Conservation (phyloP, 2,113 vertebrate genomes). For the Pardalotus punctatus region DNA sequence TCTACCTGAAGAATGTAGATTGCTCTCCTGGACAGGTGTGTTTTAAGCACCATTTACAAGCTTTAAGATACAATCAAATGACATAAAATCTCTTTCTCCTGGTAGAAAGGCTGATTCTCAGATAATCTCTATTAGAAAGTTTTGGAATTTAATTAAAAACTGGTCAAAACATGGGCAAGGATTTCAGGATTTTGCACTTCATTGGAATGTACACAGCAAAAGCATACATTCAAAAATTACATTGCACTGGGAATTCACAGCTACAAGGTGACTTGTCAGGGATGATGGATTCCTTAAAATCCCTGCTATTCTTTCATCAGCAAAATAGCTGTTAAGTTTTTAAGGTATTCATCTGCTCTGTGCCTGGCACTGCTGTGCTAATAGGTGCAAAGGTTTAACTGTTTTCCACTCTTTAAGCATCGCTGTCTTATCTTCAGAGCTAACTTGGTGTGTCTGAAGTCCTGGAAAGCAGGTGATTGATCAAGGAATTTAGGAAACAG, state of each 20-base stretch:
- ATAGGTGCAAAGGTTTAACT: slow-evolving; percentile 63
- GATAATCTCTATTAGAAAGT: not conserved
- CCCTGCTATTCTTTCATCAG: slow-evolving; percentile 44
- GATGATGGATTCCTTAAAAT: slow-evolving; percentile 60
- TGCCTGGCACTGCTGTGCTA: slow-evolving; percentile 7
- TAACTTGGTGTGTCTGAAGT: slow-evolving; percentile 58
- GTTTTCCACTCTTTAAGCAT: slow-evolving; percentile 61
- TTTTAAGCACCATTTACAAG: not conserved
- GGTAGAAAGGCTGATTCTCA: not conserved
- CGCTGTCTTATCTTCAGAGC: slow-evolving; percentile 63
- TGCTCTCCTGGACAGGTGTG: not conserved
- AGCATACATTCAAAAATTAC: not conserved
- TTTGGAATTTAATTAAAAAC: not conserved
- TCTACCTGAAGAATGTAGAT: fast-evolving
- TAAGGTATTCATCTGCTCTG: slow-evolving; percentile 27
- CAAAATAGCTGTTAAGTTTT: slow-evolving; percentile 55
- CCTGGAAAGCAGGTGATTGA: slow-evolving; percentile 63
- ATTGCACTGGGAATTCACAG: slow-evolving; percentile 25
- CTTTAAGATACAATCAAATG: not conserved
- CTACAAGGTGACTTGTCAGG: slow-evolving; percentile 53
- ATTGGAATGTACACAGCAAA: not conserved
- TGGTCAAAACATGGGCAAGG: not conserved
- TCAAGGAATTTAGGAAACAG: slow-evolving; percentile 70
- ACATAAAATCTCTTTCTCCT: not conserved
- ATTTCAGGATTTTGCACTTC: not conserved